Evolutionary conservation across 2,797 vertebrate genomes (phyloP).

Genomic region (Hoplostethus mediterraneus): DNA sequence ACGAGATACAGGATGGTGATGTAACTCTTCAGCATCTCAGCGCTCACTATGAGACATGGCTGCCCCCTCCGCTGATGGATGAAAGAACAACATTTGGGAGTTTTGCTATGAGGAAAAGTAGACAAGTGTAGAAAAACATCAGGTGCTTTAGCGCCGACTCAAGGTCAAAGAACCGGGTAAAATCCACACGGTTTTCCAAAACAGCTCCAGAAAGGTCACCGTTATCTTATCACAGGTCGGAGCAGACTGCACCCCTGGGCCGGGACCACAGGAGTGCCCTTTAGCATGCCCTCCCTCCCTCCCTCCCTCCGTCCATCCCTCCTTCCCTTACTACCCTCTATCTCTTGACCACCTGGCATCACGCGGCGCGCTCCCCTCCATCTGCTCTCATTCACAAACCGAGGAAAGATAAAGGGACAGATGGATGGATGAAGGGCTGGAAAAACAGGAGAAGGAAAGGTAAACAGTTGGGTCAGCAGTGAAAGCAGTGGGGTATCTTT

Average conservation of each 20-base stretch:
- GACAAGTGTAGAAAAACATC: conserved; percentile 32
- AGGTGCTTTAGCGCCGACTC: conserved; percentile 31
- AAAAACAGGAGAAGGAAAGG: conserved; percentile 63
- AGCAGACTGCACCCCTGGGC: conserved; percentile 44
- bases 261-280: conserved; percentile 42
- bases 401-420: conserved; percentile 56
- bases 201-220: conserved; percentile 59
- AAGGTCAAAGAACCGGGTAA: conserved; percentile 60
- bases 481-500: conserved; percentile 57
- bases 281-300: conserved; percentile 17
- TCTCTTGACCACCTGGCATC: conserved; percentile 65
- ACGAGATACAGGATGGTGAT: conserved; percentile 23
- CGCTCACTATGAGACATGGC: not conserved
- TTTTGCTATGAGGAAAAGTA: conserved; percentile 8
- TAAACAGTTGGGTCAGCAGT: conserved; percentile 63
- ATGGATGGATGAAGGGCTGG: conserved; percentile 58
- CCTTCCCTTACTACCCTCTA: conserved; percentile 27
- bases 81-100: not conserved
- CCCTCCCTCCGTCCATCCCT: conserved; percentile 27
- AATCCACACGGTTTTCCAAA: conserved; percentile 35
- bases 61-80: conserved; percentile 13
- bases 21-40: conserved; percentile 22
- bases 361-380: conserved; percentile 62
- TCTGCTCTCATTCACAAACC: conserved; percentile 77
- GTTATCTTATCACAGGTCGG: conserved; percentile 75